These are phyloP conservation scores for Eupeodes latifasciatus DNA, from an alignment of 2,888 invertebrate genomes.

Conservation along the genomic window DNA sequence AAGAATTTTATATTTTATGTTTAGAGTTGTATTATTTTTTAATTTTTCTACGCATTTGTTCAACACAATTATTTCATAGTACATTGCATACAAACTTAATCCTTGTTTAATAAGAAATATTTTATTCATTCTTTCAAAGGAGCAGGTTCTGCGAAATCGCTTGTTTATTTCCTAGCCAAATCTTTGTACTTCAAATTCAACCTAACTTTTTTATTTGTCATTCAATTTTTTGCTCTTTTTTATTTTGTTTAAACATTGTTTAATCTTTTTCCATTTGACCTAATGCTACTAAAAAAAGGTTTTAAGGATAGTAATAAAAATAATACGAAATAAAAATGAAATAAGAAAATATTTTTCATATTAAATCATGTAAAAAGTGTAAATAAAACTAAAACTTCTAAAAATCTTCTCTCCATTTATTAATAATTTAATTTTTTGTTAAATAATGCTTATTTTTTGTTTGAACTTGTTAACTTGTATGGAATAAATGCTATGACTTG, in stretches of 20 bases:
- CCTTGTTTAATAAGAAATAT: too few species aligned
- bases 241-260: slow-evolving; percentile 1
- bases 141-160: too few species aligned
- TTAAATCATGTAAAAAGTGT: slow-evolving; percentile 69
- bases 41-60: too few species aligned
- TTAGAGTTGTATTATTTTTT: too few species aligned
- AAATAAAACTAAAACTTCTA: slow-evolving; percentile 53
- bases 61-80: too few species aligned
- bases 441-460: not conserved
- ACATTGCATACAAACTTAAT: too few species aligned
- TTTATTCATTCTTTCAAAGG: too few species aligned
- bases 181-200: too few species aligned
- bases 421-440: not conserved
- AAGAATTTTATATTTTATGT: too few species aligned
- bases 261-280: not conserved
- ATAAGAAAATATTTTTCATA: slow-evolving; percentile 59
- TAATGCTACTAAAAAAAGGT: slow-evolving; percentile 24
- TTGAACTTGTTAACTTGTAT: not conserved
- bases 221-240: too few species aligned
- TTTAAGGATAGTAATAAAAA: slow-evolving; percentile 60
- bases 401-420: not conserved
- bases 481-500: not conserved
- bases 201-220: too few species aligned
- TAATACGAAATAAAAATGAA: slow-evolving; percentile 19
- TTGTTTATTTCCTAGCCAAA: too few species aligned